Evolutionary conservation across 2,888 invertebrate genomes (phyloP), one percentile per base, ranked within the genome.

Genomic region (Apodemia mormo): DNA sequence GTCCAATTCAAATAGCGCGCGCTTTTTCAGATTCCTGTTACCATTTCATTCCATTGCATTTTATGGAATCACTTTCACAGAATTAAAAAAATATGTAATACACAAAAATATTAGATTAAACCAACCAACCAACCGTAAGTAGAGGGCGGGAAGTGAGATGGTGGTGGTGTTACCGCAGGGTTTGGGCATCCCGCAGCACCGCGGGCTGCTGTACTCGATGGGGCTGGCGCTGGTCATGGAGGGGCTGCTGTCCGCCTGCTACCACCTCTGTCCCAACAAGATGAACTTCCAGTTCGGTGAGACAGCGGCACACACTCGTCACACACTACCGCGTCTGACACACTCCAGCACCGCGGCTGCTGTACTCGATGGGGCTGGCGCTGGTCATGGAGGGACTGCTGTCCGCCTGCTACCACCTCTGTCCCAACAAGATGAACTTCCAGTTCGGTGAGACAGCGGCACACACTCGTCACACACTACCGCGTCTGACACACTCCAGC

Each of bases 271-370:
- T 79, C 98, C 98, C 0, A 97, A 96, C 85, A 96, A 96, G 81
- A 96, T 96, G 81, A 98, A 98, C 88, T 98, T 98, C 85, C 98
- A 98, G 85, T 98, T 98, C 86, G 98, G 97, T 97, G 61, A 85
- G 49, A 30, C 12, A 40, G 40, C 40, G 37, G 2, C 2, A 5
- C 5, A 49, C 12, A 49, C n/a, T n/a, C n/a, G n/a, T n/a, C 49
- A 12, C 14, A 49, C 49, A 49, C 49, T 37, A 7, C 6, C 2
- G 3, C 37, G 40, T 40, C 40, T 40, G 40, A 52, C n/a, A 52
- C 52, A 14, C 52, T 14, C 5, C 96, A 96, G 77, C 97, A 97
- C 89, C 97, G 96, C 83, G 98, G 0, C 86, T 98, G 29, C 96
- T 96, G 82, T 98, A 98, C 87, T 96, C 97, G 0, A 96, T 98